Evolutionary conservation across 2,797 vertebrate species (phyloP), one percentile per base, ranked within the genome.

Genomic region (Epinephelus awoara): DNA sequence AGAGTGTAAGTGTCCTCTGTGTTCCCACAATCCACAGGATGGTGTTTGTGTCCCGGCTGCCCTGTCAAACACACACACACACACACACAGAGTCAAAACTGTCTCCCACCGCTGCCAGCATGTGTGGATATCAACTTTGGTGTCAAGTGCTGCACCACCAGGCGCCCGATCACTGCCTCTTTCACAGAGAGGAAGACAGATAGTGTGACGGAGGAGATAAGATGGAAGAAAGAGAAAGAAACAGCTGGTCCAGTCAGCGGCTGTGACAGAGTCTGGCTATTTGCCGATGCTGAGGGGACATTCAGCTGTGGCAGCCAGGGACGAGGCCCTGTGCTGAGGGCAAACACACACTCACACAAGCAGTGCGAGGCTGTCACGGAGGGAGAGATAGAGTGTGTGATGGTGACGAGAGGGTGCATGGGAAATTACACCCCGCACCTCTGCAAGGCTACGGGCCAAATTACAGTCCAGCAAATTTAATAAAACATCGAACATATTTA

Each of bases 201-300:
- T 56, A 51, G 79, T 82, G 75, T 63, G 82, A 86, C 65, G 14
- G 77, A 67, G 73, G 57, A 85, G 88, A 88, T 86, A 87, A 83
- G 77, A 83, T 18, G 79, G 74, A 81, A 76, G 83, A 83, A 77
- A 79, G 79, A 77, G 87, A 85, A 75, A 77, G 81, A 88, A 89
- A 88, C 90, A 92, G 92, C 92, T 92, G 92, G 78, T 92, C 76
- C 79, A 67, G 81, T 89, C 82, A 72, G 81, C 38, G 67, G 76
- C 84, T 46, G 83, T 82, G 89, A 88, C 85, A 78, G 74, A 77
- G 72, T 34, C 80, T 89, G 91, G 91, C 71, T 56, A 0, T 65
- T 72, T 46, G 92, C 85, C 86, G 65, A 85, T 2, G 75, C 79
- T 51, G 56, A 86, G 63, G 83, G 79, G 81, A 92, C 87, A 40